These are phyloP conservation scores for Ciconia maguari DNA, from an alignment of 2,113 vertebrate genomes.

Conservation along the genomic window DNA sequence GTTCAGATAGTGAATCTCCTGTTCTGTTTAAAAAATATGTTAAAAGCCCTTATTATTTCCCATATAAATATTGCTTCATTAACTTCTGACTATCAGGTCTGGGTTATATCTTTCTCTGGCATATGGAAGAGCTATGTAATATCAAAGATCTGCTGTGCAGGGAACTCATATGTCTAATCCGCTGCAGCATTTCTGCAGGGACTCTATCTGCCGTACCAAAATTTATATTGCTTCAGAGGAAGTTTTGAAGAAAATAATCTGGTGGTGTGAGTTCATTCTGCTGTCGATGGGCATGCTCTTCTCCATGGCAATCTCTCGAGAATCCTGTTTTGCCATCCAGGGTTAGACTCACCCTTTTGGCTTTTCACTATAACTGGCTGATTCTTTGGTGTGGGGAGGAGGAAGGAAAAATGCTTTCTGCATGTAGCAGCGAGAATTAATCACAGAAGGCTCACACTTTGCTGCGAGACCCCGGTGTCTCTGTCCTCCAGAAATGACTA, in stretches of 20 bases:
- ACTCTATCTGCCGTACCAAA: not conserved
- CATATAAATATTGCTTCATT: not conserved
- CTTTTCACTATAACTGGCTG: not conserved
- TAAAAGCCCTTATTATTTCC: not conserved
- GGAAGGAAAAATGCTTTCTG: not conserved
- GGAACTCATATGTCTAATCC: not conserved
- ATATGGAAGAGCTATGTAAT: not conserved
- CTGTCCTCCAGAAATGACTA: not conserved
- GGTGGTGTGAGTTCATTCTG: not conserved
- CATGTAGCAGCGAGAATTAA: not conserved
- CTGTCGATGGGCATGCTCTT: not conserved
- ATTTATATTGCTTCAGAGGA: not conserved
- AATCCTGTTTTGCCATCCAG: not conserved
- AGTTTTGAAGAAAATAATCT: not conserved
- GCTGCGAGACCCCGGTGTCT: fast-evolving
- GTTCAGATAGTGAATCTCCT: not conserved
- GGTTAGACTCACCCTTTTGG: not conserved
- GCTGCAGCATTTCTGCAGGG: not conserved
- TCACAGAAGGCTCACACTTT: not conserved
- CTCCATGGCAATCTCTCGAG: not conserved
- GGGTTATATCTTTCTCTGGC: not conserved
- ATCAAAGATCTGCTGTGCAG: not conserved
- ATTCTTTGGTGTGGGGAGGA: not conserved
- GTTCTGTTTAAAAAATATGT: not conserved
- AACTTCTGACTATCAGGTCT: not conserved